phyloP scores from a whole-genome alignment of 2,797 vertebrate species.

The Paratrypauchen microcephalus region DNA sequence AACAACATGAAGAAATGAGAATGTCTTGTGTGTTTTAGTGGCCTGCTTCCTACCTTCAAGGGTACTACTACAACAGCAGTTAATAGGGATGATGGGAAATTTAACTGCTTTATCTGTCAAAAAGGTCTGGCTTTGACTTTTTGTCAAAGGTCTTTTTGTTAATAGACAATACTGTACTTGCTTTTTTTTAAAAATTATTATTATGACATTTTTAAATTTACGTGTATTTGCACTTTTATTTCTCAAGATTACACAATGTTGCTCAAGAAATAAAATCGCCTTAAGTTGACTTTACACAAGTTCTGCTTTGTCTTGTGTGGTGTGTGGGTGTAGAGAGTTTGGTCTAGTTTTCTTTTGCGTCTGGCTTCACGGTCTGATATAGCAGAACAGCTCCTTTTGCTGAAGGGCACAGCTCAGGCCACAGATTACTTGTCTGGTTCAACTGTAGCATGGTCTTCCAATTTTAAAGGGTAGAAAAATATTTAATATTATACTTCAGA shows the following conservation, averaged over 20 bases:
- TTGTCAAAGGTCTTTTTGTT: background rate
- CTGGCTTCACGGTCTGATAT: slow-evolving; percentile 77
- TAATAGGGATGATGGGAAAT: slow-evolving; percentile 50
- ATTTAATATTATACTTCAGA: background rate
- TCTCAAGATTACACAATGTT: slow-evolving; percentile 12
- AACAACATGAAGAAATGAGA: no score
- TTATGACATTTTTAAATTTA: slow-evolving; percentile 20
- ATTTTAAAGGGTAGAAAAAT: background rate
- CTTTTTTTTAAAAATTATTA: slow-evolving; percentile 38
- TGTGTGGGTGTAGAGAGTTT: background rate
- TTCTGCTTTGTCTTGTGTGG: background rate
- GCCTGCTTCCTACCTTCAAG: slow-evolving; percentile 76
- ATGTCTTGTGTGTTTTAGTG: slow-evolving; percentile 74
- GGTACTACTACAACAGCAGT: slow-evolving; percentile 67
- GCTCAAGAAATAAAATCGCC: slow-evolving; percentile 3
- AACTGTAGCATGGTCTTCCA: slow-evolving; percentile 77
- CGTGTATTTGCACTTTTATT: slow-evolving; percentile 20
- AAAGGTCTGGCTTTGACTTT: background rate
- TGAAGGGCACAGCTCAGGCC: slow-evolving; percentile 88
- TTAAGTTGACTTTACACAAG: slow-evolving; percentile 6
- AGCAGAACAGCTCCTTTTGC: slow-evolving; percentile 88
- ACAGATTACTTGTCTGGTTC: slow-evolving; percentile 70
- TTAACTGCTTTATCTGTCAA: background rate
- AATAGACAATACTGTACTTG: background rate
- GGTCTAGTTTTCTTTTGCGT: slow-evolving; percentile 17